Evolutionary conservation across 2,797 vertebrate species (phyloP), one percentile per base, ranked within the genome.

Genomic region (Esox lucius): DNA sequence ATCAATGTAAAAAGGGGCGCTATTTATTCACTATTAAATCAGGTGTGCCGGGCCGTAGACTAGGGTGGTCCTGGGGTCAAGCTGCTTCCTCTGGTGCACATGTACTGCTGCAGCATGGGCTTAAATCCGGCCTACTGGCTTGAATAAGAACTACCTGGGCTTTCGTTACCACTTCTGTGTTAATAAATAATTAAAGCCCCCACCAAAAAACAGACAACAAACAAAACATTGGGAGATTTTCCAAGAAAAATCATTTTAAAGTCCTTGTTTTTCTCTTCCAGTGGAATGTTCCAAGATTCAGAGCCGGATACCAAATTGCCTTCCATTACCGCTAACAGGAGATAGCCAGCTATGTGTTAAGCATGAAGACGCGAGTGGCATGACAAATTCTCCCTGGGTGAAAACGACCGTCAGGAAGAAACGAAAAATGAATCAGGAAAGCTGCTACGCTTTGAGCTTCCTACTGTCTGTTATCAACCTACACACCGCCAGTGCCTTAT

Each of bases 381-480:
- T 91, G 90, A 92, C 85, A 75, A 56, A 51, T 65, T 78, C 77
- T 80, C 72, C 66, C 76, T 7, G 80, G 69, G 71, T 75, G 79
- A 83, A 67, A 65, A 74, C 79, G 35, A 86, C 86, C 76, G 73
- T 70, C 31, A 22, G 28, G 19, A 31, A 59, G 49, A 61, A 5
- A 77, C 84, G 42, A 49, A 94, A 92, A 87, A 95, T 95, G 94
- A 85, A 74, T 71, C 28, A 80, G 82, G 76, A 76, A 24, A 16
- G 59, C 4, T 78, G 84, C 81, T 78, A 31, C 26, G 51, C 80
- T 12, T 72, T 88, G 1, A 49, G 90, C 80, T 71, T 88, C 78
- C 78, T 93, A 70, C 74, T 78, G 75, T 83, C 82, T 84, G 85
- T 95, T 65, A 61, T 95, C 74, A 82, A 94, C 90, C 85, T 93